Evolutionary conservation across 2,888 invertebrate species (phyloP).

Genomic region (Aphodius sticticus): DNA sequence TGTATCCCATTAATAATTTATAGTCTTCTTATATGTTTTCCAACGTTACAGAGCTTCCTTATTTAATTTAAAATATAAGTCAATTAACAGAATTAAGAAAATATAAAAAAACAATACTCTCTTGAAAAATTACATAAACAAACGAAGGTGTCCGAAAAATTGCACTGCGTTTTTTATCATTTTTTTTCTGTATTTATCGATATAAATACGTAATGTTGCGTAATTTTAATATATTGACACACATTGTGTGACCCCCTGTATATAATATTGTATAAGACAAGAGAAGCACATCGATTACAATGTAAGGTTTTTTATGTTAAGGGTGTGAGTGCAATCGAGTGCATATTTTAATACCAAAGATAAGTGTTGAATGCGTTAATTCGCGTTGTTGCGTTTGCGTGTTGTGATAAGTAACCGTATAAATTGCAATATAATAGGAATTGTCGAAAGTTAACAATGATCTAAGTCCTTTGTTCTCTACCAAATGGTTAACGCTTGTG

Average conservation of each 20-base stretch:
- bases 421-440: background rate
- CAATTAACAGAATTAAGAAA: background rate
- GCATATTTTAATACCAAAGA: slow-evolving; percentile 4
- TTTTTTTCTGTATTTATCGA: background rate
- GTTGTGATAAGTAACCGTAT: background rate
- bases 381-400: background rate
- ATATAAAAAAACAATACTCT: background rate
- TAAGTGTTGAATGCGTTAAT: background rate
- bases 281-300: background rate
- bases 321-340: background rate
- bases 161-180: background rate
- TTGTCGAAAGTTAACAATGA: background rate
- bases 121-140: background rate
- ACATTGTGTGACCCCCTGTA: background rate
- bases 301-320: background rate
- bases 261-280: background rate
- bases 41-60: background rate
- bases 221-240: background rate
- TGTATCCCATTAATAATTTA: background rate
- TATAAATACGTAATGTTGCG: background rate
- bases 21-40: background rate
- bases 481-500: background rate
- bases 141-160: background rate
- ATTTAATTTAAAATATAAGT: background rate
- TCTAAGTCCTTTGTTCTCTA: background rate